A percentile compares a stretch with the other conserved stretches of the same genome.
phyloP scores from a whole-genome alignment of 2,113 vertebrate genomes.

The Xyliphius kryptos region DNA sequence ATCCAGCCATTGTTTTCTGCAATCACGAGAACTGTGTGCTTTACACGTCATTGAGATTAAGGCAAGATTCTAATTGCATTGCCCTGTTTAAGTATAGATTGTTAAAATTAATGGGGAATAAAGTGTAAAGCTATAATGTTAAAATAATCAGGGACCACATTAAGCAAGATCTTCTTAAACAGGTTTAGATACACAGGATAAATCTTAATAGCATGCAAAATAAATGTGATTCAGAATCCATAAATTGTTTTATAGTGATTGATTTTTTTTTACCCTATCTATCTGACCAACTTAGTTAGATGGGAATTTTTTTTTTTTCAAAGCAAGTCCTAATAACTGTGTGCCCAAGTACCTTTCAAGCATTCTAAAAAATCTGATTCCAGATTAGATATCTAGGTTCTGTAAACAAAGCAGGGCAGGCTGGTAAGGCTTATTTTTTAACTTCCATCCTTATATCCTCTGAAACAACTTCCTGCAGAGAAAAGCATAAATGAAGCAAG shows the following conservation, averaged over 20 bases:
- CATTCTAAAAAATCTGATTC: slow-evolving; percentile 1
- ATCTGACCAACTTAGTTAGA: background rate
- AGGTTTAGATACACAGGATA: background rate
- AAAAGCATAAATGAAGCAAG: background rate
- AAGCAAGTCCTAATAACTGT: background rate
- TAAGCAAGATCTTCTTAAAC: background rate
- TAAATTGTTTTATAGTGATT: background rate
- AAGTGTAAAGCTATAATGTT: slow-evolving; percentile 5
- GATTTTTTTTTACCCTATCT: slow-evolving; percentile 3
- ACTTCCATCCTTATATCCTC: slow-evolving; percentile 8
- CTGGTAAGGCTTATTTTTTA: background rate
- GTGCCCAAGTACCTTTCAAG: background rate
- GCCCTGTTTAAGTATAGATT: slow-evolving; percentile 30
- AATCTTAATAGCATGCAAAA: background rate
- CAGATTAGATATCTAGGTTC: background rate
- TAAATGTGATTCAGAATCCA: background rate
- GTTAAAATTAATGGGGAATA: slow-evolving; percentile 38
- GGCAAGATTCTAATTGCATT: slow-evolving; percentile 28
- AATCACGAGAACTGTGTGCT: slow-evolving; percentile 1
- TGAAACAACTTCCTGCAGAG: slow-evolving; percentile 14
- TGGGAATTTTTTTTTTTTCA: background rate
- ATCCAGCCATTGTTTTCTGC: no score
- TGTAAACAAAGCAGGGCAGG: background rate
- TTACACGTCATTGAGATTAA: slow-evolving; percentile 17
- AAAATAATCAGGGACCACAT: background rate